phyloP scores from a whole-genome alignment of 1,140 invertebrate species.

The Drosophila grimshawi region DNA sequence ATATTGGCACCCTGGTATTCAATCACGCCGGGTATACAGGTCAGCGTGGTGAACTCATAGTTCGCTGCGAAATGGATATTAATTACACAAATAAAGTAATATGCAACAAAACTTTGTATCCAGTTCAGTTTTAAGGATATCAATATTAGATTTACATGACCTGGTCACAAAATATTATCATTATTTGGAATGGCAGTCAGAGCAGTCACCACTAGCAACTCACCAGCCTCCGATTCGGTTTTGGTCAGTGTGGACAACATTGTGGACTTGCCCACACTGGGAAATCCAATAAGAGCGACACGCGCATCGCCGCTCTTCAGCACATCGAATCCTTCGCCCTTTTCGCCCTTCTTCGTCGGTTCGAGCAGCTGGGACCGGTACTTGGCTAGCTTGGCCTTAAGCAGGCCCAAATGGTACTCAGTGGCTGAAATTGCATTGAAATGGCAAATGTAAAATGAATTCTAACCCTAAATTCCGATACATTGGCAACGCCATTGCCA shows the following conservation, averaged over 20 bases:
- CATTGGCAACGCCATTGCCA: constrained; percentile 45
- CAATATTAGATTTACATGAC: no score
- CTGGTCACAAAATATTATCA: no score
- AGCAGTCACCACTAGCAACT: background rate
- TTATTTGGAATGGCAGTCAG: no score
- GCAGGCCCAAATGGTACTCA: constrained; percentile 98
- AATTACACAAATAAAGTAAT: background rate
- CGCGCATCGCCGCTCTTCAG: constrained; percentile 99
- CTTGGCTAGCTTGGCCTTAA: constrained; percentile 99
- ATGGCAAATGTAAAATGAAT: constrained; percentile 24
- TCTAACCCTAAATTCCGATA: constrained; percentile 76
- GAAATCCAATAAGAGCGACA: constrained; percentile 99
- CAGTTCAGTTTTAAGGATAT: no score
- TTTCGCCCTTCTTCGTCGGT: constrained; percentile 97
- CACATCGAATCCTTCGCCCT: constrained; percentile 99
- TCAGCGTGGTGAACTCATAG: constrained; percentile 99
- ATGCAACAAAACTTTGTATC: no score
- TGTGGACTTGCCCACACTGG: constrained; percentile 99
- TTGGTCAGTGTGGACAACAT: constrained; percentile 96
- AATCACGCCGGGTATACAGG: constrained; percentile 99
- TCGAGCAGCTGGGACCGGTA: constrained; percentile 98
- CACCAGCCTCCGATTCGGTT: constrained; percentile 94
- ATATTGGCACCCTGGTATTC: constrained; percentile 99
- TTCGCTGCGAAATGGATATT: constrained; percentile 87
- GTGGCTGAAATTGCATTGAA: constrained; percentile 90